These are phyloP conservation scores for Globia sparganii DNA, from an alignment of 2,888 invertebrate genomes.

Conservation along the genomic window DNA sequence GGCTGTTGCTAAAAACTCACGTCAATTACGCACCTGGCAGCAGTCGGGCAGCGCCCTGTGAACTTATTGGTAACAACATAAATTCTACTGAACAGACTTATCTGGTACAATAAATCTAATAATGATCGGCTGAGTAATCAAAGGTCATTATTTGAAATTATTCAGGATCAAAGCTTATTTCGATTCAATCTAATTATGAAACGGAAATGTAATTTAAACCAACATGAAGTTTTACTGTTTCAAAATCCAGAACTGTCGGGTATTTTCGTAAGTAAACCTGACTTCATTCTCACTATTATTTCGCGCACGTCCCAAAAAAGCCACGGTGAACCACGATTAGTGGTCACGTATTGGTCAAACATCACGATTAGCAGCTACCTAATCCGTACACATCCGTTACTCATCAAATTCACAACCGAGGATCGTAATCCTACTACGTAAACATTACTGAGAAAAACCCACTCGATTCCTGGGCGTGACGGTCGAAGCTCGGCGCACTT, in stretches of 20 bases:
- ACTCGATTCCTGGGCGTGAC: constrained; percentile 71
- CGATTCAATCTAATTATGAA: constrained; percentile 34
- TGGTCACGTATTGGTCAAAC: constrained; percentile 58
- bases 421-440: constrained; percentile 67
- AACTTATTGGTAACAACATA: constrained; percentile 55
- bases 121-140: constrained; percentile 45
- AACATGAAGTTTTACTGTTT: background rate
- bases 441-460: constrained; percentile 79
- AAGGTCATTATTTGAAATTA: constrained; percentile 56
- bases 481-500: constrained; percentile 41
- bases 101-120: constrained; percentile 55
- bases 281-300: constrained; percentile 41
- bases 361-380: constrained; percentile 71
- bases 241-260: background rate
- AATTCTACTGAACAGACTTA: constrained; percentile 48
- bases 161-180: constrained; percentile 43
- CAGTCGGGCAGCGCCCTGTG: constrained; percentile 64
- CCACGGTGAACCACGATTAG: constrained; percentile 38
- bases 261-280: constrained; percentile 38
- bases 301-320: constrained; percentile 57
- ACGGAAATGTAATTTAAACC: constrained; percentile 37
- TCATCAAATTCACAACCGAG: constrained; percentile 62
- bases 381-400: constrained; percentile 68
- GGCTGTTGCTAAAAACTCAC: constrained; percentile 73
- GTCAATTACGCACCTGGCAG: constrained; percentile 73